phyloP scores from a whole-genome alignment of 2,888 invertebrate species.

The Luffia ferchaultella region DNA sequence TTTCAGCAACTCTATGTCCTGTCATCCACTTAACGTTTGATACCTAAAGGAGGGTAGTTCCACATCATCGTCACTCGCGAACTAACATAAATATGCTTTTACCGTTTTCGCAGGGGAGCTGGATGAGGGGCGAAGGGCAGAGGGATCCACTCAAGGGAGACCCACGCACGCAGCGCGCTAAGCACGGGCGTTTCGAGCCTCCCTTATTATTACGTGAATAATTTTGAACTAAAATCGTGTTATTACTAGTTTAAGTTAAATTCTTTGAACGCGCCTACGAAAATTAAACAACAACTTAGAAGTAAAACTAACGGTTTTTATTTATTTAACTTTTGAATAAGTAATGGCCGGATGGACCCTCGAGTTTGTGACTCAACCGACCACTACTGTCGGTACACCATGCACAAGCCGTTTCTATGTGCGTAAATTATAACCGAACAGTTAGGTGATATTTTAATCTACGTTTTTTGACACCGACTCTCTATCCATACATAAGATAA shows the following conservation, averaged over 20 bases:
- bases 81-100: slow-evolving; percentile 61
- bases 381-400: too few species aligned
- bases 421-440: too few species aligned
- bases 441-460: too few species aligned
- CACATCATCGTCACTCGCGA: slow-evolving; percentile 54
- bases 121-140: not conserved
- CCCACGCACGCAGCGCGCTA: slow-evolving; percentile 12
- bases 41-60: slow-evolving; percentile 30
- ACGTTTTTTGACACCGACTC: too few species aligned
- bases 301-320: not conserved
- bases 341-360: too few species aligned
- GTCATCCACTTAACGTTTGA: too few species aligned
- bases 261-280: not conserved
- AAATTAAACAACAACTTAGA: not conserved
- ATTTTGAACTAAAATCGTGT: not conserved
- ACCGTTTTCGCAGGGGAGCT: not conserved
- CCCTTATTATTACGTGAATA: slow-evolving; percentile 15
- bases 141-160: not conserved
- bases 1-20: too few species aligned
- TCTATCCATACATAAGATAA: too few species aligned
- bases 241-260: not conserved
- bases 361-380: too few species aligned
- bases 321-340: too few species aligned
- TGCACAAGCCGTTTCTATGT: too few species aligned
- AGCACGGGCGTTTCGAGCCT: not conserved